These are phyloP conservation scores for Meghimatium bilineatum DNA, from an alignment of 2,888 invertebrate species.

Conservation along the genomic window DNA sequence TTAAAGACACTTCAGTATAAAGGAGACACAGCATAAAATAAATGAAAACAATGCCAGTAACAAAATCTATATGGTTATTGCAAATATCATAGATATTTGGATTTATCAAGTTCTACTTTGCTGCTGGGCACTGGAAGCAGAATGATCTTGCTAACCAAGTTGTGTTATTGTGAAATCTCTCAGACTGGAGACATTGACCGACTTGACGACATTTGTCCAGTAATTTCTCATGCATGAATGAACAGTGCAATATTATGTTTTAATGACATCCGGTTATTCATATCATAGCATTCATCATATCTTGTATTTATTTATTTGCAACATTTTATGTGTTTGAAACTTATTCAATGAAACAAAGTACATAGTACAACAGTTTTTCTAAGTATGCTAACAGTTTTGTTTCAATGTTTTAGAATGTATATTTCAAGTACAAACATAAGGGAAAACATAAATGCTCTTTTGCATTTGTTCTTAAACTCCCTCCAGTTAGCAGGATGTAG, in stretches of 20 bases:
- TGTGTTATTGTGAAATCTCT: not conserved
- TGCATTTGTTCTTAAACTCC: too few species aligned
- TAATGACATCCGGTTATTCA: slow-evolving; percentile 11
- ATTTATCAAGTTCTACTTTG: not conserved
- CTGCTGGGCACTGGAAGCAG: not conserved
- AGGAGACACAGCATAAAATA: not conserved
- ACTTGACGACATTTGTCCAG: not conserved
- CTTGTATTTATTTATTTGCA: slow-evolving; percentile 7
- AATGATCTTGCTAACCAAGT: not conserved
- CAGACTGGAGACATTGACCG: not conserved
- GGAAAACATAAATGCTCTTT: too few species aligned
- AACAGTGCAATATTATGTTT: slow-evolving; percentile 23
- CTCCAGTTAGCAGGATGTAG: too few species aligned
- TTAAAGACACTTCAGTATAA: slow-evolving; percentile 1
- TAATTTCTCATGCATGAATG: slow-evolving; percentile 4
- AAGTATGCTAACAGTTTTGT: not conserved
- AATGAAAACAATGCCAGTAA: not conserved
- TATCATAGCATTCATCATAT: slow-evolving; percentile 10
- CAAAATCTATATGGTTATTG: not conserved
- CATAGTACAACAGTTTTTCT: too few species aligned
- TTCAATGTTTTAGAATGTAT: not conserved
- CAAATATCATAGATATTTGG: not conserved
- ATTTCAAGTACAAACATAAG: too few species aligned
- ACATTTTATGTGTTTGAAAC: not conserved
- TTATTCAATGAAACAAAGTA: too few species aligned